A percentile compares a stretch with the other conserved stretches of the same genome.
Conservation (phyloP, 2,888 invertebrate species). For the Laothoe populi region DNA sequence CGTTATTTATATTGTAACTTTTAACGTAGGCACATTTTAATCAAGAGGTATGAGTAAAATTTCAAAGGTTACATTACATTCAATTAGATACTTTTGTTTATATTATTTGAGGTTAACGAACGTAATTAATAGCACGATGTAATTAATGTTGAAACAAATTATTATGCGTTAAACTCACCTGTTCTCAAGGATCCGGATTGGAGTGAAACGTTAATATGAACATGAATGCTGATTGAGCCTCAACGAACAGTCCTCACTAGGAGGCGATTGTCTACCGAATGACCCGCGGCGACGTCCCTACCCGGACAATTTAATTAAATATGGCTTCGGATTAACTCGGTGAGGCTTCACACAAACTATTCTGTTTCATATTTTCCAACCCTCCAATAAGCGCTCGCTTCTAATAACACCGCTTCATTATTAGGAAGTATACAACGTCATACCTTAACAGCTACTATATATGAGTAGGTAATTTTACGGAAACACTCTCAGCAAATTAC, state of each 20-base stretch:
- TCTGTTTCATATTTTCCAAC: constrained; percentile 75
- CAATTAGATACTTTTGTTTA: background rate
- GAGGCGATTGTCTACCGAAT: constrained; percentile 64
- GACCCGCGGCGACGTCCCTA: constrained; percentile 61
- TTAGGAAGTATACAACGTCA: constrained; percentile 35
- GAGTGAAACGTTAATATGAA: constrained; percentile 1
- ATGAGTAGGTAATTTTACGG: constrained; percentile 40
- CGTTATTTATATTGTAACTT: constrained; percentile 15
- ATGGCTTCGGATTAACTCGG: constrained; percentile 81
- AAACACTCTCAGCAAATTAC: constrained; percentile 59
- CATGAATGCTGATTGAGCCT: constrained; percentile 1
- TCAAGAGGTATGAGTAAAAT: background rate
- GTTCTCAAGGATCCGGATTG: constrained; percentile 5
- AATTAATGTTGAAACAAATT: background rate
- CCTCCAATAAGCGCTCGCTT: constrained; percentile 41
- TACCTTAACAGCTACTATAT: constrained; percentile 37
- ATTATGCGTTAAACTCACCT: constrained; percentile 13
- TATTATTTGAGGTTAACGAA: background rate
- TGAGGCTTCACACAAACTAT: constrained; percentile 79
- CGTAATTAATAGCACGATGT: background rate
- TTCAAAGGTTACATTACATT: background rate
- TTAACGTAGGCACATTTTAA: constrained; percentile 14
- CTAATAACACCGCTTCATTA: constrained; percentile 31
- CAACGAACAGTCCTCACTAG: constrained; percentile 56
- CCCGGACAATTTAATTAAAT: constrained; percentile 82